These are phyloP conservation scores for Palaemon carinicauda DNA, from an alignment of 1,140 invertebrate species.

Conservation along the genomic window DNA sequence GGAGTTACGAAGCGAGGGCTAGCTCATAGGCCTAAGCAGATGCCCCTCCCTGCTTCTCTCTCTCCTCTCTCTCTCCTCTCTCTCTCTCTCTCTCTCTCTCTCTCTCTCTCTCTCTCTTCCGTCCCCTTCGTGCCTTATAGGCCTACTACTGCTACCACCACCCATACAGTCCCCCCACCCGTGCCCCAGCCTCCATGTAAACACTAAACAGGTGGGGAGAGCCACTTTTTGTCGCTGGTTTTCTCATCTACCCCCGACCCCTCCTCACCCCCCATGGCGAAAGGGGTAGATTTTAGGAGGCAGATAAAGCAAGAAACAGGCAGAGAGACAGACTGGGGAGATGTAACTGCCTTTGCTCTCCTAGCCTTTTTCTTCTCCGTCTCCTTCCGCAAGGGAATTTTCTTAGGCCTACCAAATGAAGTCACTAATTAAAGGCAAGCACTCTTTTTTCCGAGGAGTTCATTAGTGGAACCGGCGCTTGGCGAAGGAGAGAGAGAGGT, in stretches of 20 bases:
- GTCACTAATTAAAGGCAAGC: too few relatives aligned
- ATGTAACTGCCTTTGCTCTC: neutral
- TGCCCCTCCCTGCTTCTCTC: neutral
- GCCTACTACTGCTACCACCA: constrained; percentile 4
- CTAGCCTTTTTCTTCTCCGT: too few relatives aligned
- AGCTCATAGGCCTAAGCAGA: neutral
- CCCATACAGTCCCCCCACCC: neutral
- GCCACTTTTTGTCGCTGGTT: neutral
- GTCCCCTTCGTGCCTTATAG: neutral
- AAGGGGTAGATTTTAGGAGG: neutral
- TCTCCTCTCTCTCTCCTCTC: constrained; percentile 14
- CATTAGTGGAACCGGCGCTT: too few relatives aligned
- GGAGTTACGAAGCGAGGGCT: neutral
- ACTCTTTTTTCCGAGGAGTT: too few relatives aligned
- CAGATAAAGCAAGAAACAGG: neutral
- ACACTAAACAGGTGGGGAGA: too few relatives aligned
- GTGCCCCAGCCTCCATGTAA: neutral
- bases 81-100: constrained; percentile 4
- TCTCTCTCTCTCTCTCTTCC: neutral
- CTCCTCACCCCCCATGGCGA: neutral
- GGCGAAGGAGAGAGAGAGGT: too few relatives aligned
- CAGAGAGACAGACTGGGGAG: neutral
- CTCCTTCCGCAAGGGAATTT: too few relatives aligned
- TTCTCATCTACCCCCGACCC: neutral
- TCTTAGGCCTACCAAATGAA: too few relatives aligned